Evolutionary conservation across 2,888 invertebrate genomes (phyloP).

Genomic region (Nephrotoma flavescens): DNA sequence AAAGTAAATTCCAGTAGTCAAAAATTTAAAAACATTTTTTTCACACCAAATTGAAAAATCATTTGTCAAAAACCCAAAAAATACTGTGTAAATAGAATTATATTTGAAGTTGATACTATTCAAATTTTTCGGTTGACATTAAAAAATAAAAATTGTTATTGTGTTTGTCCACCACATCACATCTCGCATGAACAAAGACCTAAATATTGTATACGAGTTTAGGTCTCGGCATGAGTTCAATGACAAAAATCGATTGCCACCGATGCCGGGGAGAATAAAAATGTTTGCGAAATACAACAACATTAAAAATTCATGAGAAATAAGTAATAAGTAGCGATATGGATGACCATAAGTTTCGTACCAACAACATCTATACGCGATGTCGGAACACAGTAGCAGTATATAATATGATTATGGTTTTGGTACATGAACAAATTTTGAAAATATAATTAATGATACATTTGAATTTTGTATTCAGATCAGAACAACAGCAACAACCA

Average conservation of each 20-base stretch:
- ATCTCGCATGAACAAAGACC: background rate
- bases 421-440: background rate
- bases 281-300: background rate
- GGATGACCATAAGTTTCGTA: background rate
- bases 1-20: background rate
- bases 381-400: background rate
- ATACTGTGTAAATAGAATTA: background rate
- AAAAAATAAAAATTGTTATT: background rate
- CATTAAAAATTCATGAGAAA: background rate
- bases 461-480: background rate
- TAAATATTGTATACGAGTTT: background rate
- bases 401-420: background rate
- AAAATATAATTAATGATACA: background rate
- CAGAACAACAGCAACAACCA: background rate
- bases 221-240: background rate
- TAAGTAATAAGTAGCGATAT: background rate
- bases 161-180: background rate
- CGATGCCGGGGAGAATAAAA: background rate
- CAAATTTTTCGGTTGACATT: background rate
- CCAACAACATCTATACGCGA: background rate
- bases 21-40: background rate
- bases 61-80: background rate
- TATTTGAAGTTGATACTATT: background rate
- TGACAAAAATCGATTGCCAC: background rate
- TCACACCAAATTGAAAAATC: background rate